phyloP scores from a whole-genome alignment of 2,113 vertebrate genomes.

The Arizona elegans region DNA sequence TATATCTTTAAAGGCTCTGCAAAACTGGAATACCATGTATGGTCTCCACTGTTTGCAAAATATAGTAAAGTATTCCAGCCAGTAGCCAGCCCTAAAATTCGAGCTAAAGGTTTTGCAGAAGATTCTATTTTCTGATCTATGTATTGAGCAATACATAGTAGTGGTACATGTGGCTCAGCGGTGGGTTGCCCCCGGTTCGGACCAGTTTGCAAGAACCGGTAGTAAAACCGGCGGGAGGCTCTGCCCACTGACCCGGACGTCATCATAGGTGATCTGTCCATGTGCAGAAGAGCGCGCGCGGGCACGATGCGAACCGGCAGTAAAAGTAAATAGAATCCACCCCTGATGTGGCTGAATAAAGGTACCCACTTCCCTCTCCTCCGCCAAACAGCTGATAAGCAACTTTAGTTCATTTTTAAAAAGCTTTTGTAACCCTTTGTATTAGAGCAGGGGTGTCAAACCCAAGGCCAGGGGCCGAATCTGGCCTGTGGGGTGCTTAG shows the following conservation, averaged over 20 bases:
- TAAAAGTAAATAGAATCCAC: no score
- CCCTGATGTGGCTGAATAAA: not conserved
- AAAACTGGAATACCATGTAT: constrained; percentile 20
- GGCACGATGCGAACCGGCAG: no score
- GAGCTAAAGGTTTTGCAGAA: not conserved
- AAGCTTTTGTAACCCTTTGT: not conserved
- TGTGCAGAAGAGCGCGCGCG: no score
- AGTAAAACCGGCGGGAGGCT: no score
- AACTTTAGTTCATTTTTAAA: not conserved
- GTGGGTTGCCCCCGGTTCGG: no score
- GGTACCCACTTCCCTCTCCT: not conserved
- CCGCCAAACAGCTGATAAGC: not conserved
- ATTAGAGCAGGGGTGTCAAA: not conserved
- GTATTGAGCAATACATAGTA: not conserved
- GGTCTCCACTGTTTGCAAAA: not conserved
- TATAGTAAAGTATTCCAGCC: not conserved
- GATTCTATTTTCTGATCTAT: not conserved
- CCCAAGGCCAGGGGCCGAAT: no score
- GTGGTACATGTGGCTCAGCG: no score
- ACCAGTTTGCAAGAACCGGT: no score
- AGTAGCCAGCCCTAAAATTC: not conserved
- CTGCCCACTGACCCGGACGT: no score
- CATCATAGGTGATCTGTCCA: no score
- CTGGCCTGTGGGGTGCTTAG: no score
- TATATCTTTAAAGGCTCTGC: constrained; percentile 18